A percentile compares a stretch with the other conserved stretches of the same genome.
Evolutionary conservation across 2,113 vertebrate genomes (phyloP).

Genomic region (Zosterops japonicus): DNA sequence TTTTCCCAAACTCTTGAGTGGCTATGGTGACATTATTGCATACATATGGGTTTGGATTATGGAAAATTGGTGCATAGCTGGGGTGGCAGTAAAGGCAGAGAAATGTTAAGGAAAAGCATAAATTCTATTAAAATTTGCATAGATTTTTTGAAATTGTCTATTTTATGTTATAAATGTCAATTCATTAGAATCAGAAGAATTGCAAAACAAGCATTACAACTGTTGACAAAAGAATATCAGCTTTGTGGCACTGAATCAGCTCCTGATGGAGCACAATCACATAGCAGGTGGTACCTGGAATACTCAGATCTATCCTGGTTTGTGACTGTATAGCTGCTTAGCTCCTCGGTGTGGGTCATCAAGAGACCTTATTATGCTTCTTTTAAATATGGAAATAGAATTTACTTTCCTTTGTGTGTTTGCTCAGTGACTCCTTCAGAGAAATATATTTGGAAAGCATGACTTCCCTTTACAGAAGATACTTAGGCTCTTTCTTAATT

Average conservation of each 20-base stretch:
- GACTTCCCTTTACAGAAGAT: neutral
- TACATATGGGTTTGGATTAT: neutral
- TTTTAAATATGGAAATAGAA: neutral
- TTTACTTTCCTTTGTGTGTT: neutral
- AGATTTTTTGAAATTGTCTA: neutral
- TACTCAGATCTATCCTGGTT: neutral
- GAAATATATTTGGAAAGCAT: neutral
- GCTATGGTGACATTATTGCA: fast-evolving
- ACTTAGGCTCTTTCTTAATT: neutral
- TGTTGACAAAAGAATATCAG: neutral
- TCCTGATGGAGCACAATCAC: fast-evolving
- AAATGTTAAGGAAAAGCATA: neutral
- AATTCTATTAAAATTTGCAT: neutral
- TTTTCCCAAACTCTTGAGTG: neutral
- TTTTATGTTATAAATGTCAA: neutral
- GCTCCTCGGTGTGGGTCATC: neutral
- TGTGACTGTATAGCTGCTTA: neutral
- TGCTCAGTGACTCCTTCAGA: neutral
- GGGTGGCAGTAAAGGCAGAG: neutral
- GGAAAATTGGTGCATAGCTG: neutral
- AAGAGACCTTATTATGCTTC: neutral
- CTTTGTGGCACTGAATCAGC: neutral
- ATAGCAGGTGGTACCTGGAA: neutral
- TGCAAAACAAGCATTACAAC: neutral
- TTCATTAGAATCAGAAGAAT: neutral